phyloP scores from a whole-genome alignment of 2,113 vertebrate species.

The Theristicus caerulescens region DNA sequence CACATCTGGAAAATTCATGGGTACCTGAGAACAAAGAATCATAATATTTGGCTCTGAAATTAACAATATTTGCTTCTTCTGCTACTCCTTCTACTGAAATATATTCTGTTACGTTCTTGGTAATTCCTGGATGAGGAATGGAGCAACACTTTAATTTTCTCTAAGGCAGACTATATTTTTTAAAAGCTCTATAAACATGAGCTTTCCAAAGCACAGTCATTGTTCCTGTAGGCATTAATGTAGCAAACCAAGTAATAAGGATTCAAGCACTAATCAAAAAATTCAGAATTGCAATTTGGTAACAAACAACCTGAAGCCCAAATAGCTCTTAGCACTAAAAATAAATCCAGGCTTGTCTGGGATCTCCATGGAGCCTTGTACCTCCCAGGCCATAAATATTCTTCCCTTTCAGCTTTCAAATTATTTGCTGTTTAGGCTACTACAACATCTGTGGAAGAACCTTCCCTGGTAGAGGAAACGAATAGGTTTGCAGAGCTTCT shows the following conservation, averaged over 20 bases:
- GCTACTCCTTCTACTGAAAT: neutral
- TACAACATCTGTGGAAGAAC: neutral
- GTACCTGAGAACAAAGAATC: neutral
- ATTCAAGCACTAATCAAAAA: neutral
- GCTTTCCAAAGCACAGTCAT: neutral
- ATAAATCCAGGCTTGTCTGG: neutral
- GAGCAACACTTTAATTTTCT: neutral
- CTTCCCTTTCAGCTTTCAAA: neutral
- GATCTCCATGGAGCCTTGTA: neutral
- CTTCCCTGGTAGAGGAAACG: neutral
- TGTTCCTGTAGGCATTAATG: neutral
- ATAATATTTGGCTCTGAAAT: neutral
- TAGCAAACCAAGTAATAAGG: neutral
- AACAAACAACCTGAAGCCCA: neutral
- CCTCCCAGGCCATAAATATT: neutral
- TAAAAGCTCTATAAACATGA: neutral
- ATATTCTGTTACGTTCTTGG: neutral
- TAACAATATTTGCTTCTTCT: neutral
- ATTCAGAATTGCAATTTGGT: neutral
- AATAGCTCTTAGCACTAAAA: conserved; percentile 3
- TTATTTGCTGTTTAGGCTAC: neutral
- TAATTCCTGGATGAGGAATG: neutral
- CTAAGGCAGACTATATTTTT: neutral
- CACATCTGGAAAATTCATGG: neutral
- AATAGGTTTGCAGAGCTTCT: neutral